Conservation (phyloP, 2,797 vertebrate genomes). For the Enteromius thamalakanensis region DNA sequence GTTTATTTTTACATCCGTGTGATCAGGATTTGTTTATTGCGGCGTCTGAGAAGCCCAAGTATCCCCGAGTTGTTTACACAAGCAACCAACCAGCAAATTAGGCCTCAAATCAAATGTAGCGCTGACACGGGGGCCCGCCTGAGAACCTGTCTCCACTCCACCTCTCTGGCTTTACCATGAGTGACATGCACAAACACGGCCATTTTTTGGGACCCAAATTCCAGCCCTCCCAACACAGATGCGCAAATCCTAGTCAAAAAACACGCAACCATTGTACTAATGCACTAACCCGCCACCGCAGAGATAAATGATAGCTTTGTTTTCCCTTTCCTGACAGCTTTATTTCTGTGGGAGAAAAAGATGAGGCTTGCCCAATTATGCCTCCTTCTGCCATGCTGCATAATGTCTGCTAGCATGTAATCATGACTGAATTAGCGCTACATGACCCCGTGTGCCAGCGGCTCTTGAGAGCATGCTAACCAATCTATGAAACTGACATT, state of each 20-base stretch:
- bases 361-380: constrained; percentile 44
- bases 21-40: constrained; percentile 70
- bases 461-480: constrained; percentile 52
- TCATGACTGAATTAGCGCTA: constrained; percentile 52
- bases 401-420: constrained; percentile 50
- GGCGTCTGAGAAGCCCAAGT: constrained; percentile 71
- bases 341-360: constrained; percentile 36
- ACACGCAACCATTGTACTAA: constrained; percentile 30
- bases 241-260: constrained; percentile 29
- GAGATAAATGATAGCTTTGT: constrained; percentile 48
- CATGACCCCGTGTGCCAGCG: constrained; percentile 40
- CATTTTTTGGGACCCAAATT: constrained; percentile 65
- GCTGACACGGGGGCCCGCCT: constrained; percentile 68
- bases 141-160: constrained; percentile 59
- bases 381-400: constrained; percentile 47
- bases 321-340: constrained; percentile 32
- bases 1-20: constrained; percentile 67
- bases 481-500: constrained; percentile 50
- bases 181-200: constrained; percentile 78
- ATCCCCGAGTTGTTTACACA: constrained; percentile 77
- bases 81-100: constrained; percentile 74
- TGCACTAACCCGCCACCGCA: neutral
- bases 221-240: constrained; percentile 51
- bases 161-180: constrained; percentile 69
- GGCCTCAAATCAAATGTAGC: constrained; percentile 74